Percentiles rank a stretch among this genome's conserved stretches.
Evolutionary conservation across 2,113 vertebrate genomes (phyloP).

Genomic region (Etia nguti): DNA sequence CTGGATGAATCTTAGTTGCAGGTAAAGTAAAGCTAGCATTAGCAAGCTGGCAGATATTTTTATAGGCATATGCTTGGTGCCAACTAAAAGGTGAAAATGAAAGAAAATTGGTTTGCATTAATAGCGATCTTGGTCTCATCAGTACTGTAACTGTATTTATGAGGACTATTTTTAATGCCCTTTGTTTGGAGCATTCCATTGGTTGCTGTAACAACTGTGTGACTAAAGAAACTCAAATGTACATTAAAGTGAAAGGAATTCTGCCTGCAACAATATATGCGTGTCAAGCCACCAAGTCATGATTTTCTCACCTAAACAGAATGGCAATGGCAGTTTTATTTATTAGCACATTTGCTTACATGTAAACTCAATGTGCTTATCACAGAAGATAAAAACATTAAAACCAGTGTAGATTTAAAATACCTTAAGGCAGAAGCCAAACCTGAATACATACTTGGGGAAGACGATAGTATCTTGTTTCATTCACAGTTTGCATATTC

Average conservation of each 20-base stretch:
- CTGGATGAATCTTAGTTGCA: neutral
- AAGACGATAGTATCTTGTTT: neutral
- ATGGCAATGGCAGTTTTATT: neutral
- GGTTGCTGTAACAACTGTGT: neutral
- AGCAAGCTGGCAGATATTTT: neutral
- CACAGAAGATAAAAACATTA: neutral
- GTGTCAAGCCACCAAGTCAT: neutral
- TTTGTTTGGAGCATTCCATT: neutral
- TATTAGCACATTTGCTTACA: neutral
- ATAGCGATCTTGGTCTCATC: neutral
- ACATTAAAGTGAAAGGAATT: neutral
- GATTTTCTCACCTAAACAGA: neutral
- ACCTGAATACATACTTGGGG: neutral
- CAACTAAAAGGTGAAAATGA: neutral
- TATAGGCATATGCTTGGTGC: neutral
- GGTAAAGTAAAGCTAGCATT: neutral
- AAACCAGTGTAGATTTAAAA: neutral
- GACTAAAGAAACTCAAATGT: neutral
- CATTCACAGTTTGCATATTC: neutral
- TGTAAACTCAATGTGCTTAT: neutral
- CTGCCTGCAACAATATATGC: neutral
- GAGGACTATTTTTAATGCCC: neutral
- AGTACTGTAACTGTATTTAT: neutral
- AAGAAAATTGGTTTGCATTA: neutral
- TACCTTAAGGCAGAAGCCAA: neutral